A percentile compares a stretch with the other conserved stretches of the same genome.
Evolutionary conservation across 2,113 vertebrate species (phyloP).

Genomic region (Psammodynastes pulverulentus): DNA sequence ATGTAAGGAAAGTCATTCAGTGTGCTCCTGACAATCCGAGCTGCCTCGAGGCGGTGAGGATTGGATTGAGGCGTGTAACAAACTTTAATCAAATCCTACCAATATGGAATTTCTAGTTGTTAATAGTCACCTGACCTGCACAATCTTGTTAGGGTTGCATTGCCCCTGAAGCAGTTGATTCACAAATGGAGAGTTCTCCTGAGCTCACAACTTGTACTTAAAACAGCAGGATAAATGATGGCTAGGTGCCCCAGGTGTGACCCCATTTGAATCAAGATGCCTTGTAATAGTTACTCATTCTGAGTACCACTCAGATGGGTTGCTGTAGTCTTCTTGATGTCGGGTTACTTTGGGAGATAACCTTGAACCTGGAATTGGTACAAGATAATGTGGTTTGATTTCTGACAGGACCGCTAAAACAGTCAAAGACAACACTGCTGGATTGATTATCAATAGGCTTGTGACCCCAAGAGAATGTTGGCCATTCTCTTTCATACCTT

Average conservation of each 20-base stretch:
- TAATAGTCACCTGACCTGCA: too few species aligned
- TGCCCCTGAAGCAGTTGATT: background rate
- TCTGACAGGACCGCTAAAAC: background rate
- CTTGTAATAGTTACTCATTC: background rate
- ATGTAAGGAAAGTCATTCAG: too few species aligned
- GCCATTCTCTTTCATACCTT: background rate
- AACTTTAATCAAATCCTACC: background rate
- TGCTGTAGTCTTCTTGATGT: background rate
- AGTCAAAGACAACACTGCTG: background rate
- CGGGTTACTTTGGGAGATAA: background rate
- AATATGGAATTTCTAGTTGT: background rate
- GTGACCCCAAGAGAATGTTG: background rate
- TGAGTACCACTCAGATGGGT: background rate
- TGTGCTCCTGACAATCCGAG: too few species aligned
- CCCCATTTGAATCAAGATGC: background rate
- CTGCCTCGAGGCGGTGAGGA: too few species aligned
- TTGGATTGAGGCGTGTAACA: too few species aligned
- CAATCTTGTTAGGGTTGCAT: background rate
- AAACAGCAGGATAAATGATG: background rate
- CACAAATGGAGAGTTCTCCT: background rate
- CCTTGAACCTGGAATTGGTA: background rate
- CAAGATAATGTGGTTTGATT: background rate
- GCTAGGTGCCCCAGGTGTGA: background rate
- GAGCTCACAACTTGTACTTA: background rate
- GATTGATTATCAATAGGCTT: background rate